phyloP scores from a whole-genome alignment of 2,113 vertebrate genomes.

The Copsychus sechellarum region DNA sequence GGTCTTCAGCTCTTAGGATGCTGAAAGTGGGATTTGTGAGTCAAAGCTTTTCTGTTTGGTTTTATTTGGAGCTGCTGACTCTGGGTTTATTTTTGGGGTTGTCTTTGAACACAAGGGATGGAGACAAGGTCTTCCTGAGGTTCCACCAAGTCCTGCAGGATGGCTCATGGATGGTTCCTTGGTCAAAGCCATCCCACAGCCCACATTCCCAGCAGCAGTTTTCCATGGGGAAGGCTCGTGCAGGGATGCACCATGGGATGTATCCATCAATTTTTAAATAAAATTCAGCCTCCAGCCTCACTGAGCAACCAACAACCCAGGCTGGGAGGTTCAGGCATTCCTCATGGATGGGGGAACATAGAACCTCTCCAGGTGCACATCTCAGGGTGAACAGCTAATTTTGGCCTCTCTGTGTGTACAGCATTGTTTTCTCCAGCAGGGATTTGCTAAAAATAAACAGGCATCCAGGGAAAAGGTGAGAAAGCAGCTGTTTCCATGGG shows the following conservation, averaged over 20 bases:
- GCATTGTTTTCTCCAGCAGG: neutral
- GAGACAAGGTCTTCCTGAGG: neutral
- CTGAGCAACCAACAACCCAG: neutral
- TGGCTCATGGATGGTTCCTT: neutral
- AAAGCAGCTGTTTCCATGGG: neutral
- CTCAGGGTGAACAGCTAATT: neutral
- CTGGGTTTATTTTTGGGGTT: neutral
- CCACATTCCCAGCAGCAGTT: neutral
- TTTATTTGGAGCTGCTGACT: neutral
- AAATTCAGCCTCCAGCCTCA: neutral
- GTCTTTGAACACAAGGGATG: neutral
- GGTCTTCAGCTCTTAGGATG: neutral
- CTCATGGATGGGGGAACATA: neutral
- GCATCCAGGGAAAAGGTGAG: neutral
- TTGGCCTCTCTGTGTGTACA: neutral
- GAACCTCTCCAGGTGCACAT: neutral
- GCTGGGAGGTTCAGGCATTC: neutral
- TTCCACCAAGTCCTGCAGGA: neutral
- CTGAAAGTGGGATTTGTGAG: neutral
- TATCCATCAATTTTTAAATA: neutral
- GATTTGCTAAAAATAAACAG: conserved; percentile 15
- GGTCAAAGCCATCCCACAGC: neutral
- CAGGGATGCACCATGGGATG: rapidly evolving
- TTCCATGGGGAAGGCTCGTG: rapidly evolving
- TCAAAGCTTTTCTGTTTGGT: neutral